Conservation (phyloP, 2,888 invertebrate species). For the Graphium colonna region DNA sequence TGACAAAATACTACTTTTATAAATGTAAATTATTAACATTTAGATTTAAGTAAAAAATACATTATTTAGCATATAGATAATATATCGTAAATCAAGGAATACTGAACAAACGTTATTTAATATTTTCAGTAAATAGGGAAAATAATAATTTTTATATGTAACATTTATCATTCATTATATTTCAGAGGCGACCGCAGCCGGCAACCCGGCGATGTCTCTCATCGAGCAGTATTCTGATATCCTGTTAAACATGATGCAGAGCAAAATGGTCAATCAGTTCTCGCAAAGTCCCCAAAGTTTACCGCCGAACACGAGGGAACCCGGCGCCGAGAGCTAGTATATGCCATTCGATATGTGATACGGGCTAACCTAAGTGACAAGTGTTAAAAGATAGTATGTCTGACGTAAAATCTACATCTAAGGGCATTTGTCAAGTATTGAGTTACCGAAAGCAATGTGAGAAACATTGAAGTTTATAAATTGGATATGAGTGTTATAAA, state of each 20-base stretch:
- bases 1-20: too few species aligned
- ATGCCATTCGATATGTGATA: conserved; percentile 16
- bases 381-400: too few species aligned
- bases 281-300: conserved; percentile 59
- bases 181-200: conserved; percentile 51
- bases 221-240: conserved; percentile 83
- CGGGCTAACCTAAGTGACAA: conserved; percentile 1
- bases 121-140: too few species aligned
- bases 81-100: too few species aligned
- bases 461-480: too few species aligned
- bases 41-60: too few species aligned
- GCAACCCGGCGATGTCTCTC: conserved; percentile 71
- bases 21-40: too few species aligned
- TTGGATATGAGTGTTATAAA: too few species aligned
- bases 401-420: too few species aligned
- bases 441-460: conserved; percentile 9
- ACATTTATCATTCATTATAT: neutral
- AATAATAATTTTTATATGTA: too few species aligned
- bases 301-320: conserved; percentile 51
- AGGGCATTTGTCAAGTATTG: too few species aligned
- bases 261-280: conserved; percentile 70
- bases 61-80: too few species aligned
- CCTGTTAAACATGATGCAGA: conserved; percentile 78
- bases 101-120: neutral
- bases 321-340: conserved; percentile 64